phyloP scores from a whole-genome alignment of 2,797 vertebrate genomes.

The Cygnus olor region DNA sequence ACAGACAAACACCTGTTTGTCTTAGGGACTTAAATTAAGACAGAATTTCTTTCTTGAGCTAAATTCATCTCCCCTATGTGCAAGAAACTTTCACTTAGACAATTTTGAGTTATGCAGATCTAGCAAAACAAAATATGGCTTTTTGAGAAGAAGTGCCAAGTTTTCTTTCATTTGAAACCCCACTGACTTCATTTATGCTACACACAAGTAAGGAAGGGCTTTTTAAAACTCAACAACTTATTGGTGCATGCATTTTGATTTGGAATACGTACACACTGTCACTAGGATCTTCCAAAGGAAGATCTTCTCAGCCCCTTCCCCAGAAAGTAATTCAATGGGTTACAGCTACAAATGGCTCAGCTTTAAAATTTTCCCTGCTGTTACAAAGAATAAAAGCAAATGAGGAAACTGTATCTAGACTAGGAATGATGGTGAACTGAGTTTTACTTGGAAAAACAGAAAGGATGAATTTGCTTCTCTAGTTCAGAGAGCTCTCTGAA shows the following conservation, averaged over 20 bases:
- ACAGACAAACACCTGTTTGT: slow-evolving; percentile 54
- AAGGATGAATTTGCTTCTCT: not conserved
- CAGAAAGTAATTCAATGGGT: slow-evolving; percentile 35
- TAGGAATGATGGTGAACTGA: not conserved
- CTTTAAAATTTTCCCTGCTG: slow-evolving; percentile 16
- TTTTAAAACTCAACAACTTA: slow-evolving; percentile 49
- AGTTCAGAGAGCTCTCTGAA: not conserved
- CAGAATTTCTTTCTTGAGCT: slow-evolving; percentile 45
- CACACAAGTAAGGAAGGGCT: slow-evolving; percentile 35
- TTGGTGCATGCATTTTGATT: slow-evolving; percentile 25
- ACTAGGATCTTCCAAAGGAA: slow-evolving; percentile 22
- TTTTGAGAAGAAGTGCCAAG: slow-evolving; percentile 45
- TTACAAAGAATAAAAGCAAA: slow-evolving; percentile 19
- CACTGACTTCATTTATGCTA: slow-evolving; percentile 59
- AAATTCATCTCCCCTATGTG: slow-evolving; percentile 50
- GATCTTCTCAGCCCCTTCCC: slow-evolving; percentile 17
- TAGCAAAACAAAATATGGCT: slow-evolving; percentile 66
- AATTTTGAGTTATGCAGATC: slow-evolving; percentile 58
- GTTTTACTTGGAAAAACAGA: not conserved
- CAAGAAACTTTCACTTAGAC: slow-evolving; percentile 55
- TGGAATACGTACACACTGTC: not conserved
- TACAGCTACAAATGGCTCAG: slow-evolving; percentile 27
- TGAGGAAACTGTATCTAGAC: not conserved
- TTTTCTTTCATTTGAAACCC: slow-evolving; percentile 58
- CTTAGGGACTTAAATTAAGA: slow-evolving; percentile 52